phyloP scores from a whole-genome alignment of 1,140 invertebrate genomes.

The Periplaneta americana region DNA sequence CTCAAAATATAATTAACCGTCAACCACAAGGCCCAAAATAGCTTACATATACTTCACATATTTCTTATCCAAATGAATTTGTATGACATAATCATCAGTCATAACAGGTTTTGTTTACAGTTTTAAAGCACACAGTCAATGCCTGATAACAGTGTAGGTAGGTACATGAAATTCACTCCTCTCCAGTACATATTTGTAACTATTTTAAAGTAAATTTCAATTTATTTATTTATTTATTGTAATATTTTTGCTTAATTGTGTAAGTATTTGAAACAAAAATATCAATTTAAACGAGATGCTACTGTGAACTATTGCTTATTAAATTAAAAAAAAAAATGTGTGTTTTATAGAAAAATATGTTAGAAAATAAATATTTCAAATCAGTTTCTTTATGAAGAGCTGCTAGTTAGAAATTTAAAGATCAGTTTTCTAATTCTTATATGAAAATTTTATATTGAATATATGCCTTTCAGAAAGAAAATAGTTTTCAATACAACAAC shows the following conservation, averaged over 20 bases:
- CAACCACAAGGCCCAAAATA: neutral
- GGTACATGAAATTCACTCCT: neutral
- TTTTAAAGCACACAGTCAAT: neutral
- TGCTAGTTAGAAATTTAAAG: too few relatives aligned
- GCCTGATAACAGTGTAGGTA: neutral
- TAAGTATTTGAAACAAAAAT: neutral
- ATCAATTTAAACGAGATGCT: neutral
- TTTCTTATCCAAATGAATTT: too few relatives aligned
- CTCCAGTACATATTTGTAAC: neutral
- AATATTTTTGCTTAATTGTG: too few relatives aligned
- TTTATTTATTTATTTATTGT: neutral
- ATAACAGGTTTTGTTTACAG: neutral
- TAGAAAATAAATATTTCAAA: neutral
- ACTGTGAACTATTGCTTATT: neutral
- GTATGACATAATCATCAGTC: neutral
- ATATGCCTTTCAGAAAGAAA: too few relatives aligned
- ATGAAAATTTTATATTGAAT: too few relatives aligned
- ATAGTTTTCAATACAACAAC: neutral
- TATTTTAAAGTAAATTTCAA: too few relatives aligned
- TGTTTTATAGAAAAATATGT: neutral
- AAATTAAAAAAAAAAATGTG: neutral
- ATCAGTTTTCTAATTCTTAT: too few relatives aligned
- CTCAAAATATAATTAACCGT: neutral
- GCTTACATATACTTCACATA: too few relatives aligned
- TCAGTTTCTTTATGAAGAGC: too few relatives aligned